These are phyloP conservation scores for Choristoneura rosaceana DNA, from an alignment of 2,888 invertebrate species.

Conservation along the genomic window DNA sequence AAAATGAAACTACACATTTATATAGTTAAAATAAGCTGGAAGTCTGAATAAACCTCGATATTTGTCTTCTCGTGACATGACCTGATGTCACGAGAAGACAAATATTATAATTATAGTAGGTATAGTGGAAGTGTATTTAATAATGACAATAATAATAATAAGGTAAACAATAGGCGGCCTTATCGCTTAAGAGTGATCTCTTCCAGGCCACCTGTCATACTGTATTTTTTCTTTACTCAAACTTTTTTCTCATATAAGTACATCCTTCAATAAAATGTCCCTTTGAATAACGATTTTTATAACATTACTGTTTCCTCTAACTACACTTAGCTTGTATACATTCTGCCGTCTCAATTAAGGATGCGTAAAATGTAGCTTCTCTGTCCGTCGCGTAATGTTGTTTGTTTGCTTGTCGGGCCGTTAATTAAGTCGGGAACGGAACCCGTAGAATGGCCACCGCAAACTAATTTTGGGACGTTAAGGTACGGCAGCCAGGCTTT, in stretches of 20 bases:
- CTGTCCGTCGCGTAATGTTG: constrained; percentile 28
- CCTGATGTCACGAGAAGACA: no score
- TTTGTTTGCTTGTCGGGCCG: constrained; percentile 36
- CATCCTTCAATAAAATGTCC: neutral
- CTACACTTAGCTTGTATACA: constrained; percentile 8
- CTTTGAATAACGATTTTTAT: neutral
- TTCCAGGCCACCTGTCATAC: no score
- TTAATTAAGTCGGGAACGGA: constrained; percentile 35
- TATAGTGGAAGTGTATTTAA: no score
- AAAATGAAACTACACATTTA: constrained; percentile 2
- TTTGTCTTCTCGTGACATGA: no score
- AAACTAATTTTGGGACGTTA: constrained; percentile 31
- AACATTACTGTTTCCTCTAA: neutral
- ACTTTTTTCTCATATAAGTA: no score
- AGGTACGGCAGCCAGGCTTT: constrained; percentile 1
- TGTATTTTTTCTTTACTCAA: no score
- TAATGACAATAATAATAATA: no score
- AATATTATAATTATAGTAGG: no score
- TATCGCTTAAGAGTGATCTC: no score
- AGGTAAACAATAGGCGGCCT: no score
- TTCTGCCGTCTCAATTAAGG: constrained; percentile 28
- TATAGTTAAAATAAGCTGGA: neutral
- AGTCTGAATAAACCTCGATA: no score
- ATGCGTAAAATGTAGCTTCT: constrained; percentile 24
- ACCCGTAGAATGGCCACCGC: constrained; percentile 18